Percentiles rank a stretch among this genome's conserved stretches.
Conservation (phyloP, 1,140 invertebrate species). For the Drosophila ercepeae region DNA sequence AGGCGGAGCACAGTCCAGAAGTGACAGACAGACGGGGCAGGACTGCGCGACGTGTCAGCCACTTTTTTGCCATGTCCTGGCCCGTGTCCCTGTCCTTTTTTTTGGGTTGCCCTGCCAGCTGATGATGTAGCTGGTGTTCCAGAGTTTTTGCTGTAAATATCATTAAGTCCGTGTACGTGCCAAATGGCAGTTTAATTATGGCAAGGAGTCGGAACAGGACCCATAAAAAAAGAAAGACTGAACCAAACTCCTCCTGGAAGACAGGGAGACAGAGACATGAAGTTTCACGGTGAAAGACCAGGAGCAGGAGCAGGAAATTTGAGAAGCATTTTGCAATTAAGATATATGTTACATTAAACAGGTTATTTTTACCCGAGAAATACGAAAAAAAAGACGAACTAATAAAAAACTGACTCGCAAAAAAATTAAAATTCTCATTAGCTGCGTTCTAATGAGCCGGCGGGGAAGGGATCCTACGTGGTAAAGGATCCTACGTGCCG, state of each 20-base stretch:
- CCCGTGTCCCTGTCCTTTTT: not conserved
- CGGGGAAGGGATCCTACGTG: not conserved
- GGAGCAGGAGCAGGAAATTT: slow-evolving; percentile 29
- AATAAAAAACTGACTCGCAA: slow-evolving; percentile 13
- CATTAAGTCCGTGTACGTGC: slow-evolving; percentile 72
- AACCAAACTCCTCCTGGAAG: slow-evolving; percentile 20
- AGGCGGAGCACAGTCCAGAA: slow-evolving; percentile 21
- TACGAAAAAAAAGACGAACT: not conserved
- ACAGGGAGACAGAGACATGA: slow-evolving; percentile 3
- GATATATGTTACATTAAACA: slow-evolving; percentile 47
- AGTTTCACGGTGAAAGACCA: slow-evolving; percentile 2
- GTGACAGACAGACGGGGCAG: slow-evolving; percentile 15
- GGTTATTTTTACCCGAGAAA: not conserved
- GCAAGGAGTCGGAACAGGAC: slow-evolving; percentile 25
- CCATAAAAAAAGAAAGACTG: slow-evolving; percentile 10
- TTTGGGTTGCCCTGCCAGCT: slow-evolving; percentile 2
- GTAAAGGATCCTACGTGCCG: slow-evolving; percentile 49
- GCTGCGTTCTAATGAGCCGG: slow-evolving; percentile 43
- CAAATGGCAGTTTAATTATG: slow-evolving; percentile 76
- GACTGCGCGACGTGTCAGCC: slow-evolving; percentile 53
- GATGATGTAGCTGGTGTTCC: slow-evolving; percentile 21
- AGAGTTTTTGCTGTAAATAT: slow-evolving; percentile 68
- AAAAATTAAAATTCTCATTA: slow-evolving; percentile 48
- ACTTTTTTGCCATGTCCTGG: slow-evolving; percentile 31
- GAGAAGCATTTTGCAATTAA: slow-evolving; percentile 45